phyloP scores from a whole-genome alignment of 2,797 vertebrate species.

The Catamblyrhynchus diadema region DNA sequence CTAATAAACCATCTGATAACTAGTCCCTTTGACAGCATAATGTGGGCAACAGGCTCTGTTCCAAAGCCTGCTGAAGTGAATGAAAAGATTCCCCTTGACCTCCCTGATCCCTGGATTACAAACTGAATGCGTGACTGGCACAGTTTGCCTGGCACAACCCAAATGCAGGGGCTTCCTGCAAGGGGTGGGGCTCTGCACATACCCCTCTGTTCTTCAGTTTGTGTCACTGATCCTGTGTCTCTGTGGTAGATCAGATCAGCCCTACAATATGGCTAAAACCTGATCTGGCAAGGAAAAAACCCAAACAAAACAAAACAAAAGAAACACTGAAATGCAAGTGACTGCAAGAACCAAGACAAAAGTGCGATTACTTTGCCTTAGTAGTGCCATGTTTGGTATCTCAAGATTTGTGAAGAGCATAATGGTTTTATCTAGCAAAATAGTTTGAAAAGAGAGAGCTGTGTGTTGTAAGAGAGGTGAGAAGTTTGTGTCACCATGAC shows the following conservation, averaged over 20 bases:
- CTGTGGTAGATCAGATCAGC: background rate
- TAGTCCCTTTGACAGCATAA: constrained; percentile 9
- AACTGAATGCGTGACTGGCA: background rate
- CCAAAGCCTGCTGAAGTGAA: constrained; percentile 10
- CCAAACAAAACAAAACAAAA: background rate
- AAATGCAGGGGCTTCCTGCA: background rate
- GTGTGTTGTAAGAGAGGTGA: background rate
- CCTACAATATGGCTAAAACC: background rate
- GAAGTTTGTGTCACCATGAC: background rate
- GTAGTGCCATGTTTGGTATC: background rate
- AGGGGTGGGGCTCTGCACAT: background rate
- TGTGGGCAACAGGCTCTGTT: background rate
- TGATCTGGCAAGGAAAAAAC: no score
- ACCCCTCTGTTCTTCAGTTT: background rate
- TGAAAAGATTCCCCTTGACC: constrained; percentile 42
- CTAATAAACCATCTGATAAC: constrained; percentile 23
- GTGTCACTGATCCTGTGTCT: background rate
- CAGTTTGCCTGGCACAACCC: background rate
- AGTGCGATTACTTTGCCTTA: rapidly evolving
- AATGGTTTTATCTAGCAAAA: background rate
- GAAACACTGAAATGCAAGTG: background rate
- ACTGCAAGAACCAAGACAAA: background rate
- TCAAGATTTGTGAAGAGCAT: background rate
- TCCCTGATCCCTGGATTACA: constrained; percentile 6
- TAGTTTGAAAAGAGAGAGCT: background rate